phyloP scores from a whole-genome alignment of 1,140 invertebrate species.

The Rhynchophorus ferrugineus region DNA sequence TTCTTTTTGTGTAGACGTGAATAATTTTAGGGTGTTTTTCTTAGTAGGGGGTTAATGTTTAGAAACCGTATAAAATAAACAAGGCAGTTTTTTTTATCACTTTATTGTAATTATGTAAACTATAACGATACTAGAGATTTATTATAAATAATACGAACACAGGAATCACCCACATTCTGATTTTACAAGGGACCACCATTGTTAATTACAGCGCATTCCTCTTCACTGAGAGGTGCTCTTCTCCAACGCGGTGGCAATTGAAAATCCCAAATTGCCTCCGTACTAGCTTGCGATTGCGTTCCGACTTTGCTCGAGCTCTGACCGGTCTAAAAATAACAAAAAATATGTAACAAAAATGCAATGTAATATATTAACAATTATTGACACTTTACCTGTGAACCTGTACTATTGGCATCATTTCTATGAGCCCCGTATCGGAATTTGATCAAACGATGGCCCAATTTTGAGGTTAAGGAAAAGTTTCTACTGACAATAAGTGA shows the following conservation, averaged over 20 bases:
- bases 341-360: background rate
- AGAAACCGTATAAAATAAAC: too few relatives aligned
- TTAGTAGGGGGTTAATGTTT: too few relatives aligned
- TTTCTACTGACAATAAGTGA: slow-evolving; percentile 18
- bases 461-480: slow-evolving; percentile 23
- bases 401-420: slow-evolving; percentile 1
- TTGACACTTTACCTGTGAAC: slow-evolving; percentile 5
- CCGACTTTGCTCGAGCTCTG: background rate
- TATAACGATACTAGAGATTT: too few relatives aligned
- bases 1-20: too few relatives aligned
- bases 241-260: slow-evolving; percentile 32
- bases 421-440: slow-evolving; percentile 33
- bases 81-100: too few relatives aligned
- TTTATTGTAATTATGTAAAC: too few relatives aligned
- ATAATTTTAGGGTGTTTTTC: too few relatives aligned
- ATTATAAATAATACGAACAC: background rate
- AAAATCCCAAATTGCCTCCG: slow-evolving; percentile 33
- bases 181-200: slow-evolving; percentile 30
- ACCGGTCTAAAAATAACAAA: slow-evolving; percentile 1
- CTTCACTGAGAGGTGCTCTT: slow-evolving; percentile 29
- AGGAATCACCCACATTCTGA: background rate
- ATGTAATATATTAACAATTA: background rate
- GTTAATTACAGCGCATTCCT: slow-evolving; percentile 34
- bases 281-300: slow-evolving; percentile 2
- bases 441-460: slow-evolving; percentile 28